These are phyloP conservation scores for Drosophila pectinifera DNA, from an alignment of 1,140 invertebrate species.

Conservation along the genomic window DNA sequence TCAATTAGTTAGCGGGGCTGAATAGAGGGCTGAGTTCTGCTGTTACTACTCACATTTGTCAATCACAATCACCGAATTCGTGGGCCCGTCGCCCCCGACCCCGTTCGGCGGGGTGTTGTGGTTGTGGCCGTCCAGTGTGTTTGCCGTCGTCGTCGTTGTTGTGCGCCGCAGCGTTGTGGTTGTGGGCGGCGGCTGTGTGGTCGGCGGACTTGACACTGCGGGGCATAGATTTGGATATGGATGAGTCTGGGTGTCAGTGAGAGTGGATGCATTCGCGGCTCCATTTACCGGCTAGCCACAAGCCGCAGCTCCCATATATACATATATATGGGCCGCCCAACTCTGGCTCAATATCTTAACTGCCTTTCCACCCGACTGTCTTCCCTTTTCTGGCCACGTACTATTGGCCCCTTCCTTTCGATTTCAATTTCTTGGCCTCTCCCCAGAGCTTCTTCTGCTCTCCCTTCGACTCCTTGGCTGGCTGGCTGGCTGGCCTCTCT, in stretches of 20 bases:
- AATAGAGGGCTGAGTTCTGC: slow-evolving; percentile 1
- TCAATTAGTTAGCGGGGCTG: slow-evolving; percentile 1
- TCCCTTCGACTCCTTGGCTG: too few relatives aligned
- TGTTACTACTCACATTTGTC: slow-evolving; percentile 78
- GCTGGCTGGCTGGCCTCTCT: slow-evolving; percentile 6
- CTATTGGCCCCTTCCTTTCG: slow-evolving; percentile 32
- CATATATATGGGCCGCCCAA: not conserved
- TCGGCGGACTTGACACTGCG: slow-evolving; percentile 83
- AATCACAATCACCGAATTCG: slow-evolving; percentile 77
- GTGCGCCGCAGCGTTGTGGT: slow-evolving; percentile 74
- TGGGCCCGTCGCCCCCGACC: slow-evolving; percentile 59
- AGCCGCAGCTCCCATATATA: not conserved
- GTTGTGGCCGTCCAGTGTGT: slow-evolving; percentile 37
- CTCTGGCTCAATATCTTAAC: slow-evolving; percentile 15
- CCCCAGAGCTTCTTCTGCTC: too few relatives aligned
- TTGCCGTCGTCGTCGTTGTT: slow-evolving; percentile 61
- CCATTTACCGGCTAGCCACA: slow-evolving; percentile 11
- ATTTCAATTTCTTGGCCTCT: slow-evolving; percentile 59
- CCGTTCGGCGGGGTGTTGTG: slow-evolving; percentile 58
- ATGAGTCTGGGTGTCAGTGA: not conserved
- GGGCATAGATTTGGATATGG: slow-evolving; percentile 13
- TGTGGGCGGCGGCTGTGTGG: slow-evolving; percentile 80
- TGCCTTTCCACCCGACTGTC: slow-evolving; percentile 11
- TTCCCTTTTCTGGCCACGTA: slow-evolving; percentile 28
- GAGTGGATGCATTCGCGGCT: slow-evolving; percentile 2